Conservation (phyloP, 2,113 vertebrate species). For the Nycticryphes semicollaris region DNA sequence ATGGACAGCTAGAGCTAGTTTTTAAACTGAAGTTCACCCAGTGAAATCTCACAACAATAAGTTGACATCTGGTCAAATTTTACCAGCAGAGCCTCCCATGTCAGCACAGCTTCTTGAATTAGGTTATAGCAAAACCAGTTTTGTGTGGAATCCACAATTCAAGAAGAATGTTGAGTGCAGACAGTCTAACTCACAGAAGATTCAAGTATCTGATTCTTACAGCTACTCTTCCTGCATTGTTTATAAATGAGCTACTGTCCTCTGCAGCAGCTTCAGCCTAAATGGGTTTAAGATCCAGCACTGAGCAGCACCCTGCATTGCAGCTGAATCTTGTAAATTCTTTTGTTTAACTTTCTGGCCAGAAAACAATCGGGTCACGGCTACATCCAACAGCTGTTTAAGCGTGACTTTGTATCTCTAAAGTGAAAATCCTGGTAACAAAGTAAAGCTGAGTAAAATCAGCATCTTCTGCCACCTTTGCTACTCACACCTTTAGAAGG, state of each 20-base stretch:
- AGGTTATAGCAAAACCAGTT: not conserved
- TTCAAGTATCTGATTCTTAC: not conserved
- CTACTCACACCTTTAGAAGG: not conserved
- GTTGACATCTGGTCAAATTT: not conserved
- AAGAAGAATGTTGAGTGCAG: not conserved
- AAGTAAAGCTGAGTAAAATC: not conserved
- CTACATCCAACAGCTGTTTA: not conserved
- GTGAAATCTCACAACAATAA: not conserved
- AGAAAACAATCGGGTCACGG: not conserved
- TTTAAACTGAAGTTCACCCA: not conserved
- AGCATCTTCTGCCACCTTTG: not conserved
- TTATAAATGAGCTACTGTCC: not conserved
- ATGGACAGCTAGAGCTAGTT: not conserved
- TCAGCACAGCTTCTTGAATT: not conserved
- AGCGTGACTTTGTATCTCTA: not conserved
- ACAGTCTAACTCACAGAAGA: not conserved
- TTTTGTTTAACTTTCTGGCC: not conserved
- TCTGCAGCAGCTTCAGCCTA: not conserved
- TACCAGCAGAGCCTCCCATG: not conserved
- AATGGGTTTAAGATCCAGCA: not conserved
- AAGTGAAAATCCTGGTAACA: not conserved
- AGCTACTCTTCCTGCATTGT: not conserved
- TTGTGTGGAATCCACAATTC: not conserved
- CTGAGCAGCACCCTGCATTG: not conserved
- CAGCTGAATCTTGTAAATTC: not conserved